phyloP scores from a whole-genome alignment of 2,113 vertebrate species.

The Podilymbus podiceps region DNA sequence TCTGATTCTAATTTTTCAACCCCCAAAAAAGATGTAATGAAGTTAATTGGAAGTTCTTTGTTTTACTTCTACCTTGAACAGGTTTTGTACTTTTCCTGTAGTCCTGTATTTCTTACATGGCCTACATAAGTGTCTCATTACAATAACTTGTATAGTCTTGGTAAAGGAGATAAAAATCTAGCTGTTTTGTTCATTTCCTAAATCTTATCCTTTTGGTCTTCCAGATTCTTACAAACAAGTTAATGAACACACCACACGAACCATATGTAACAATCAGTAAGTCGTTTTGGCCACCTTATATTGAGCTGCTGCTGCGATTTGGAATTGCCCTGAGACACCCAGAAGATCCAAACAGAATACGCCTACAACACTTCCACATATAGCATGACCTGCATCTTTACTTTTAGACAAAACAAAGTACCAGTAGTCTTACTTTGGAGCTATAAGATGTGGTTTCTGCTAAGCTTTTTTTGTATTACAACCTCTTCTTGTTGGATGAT shows the following conservation, averaged over 20 bases:
- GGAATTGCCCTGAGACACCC: slow-evolving; percentile 86
- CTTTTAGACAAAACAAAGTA: background rate
- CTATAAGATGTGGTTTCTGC: background rate
- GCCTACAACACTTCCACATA: slow-evolving; percentile 78
- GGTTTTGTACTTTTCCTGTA: background rate
- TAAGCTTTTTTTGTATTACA: background rate
- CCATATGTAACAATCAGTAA: slow-evolving; percentile 81
- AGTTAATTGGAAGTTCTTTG: background rate
- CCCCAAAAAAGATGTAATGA: background rate
- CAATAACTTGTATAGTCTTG: background rate
- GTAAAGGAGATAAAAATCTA: slow-evolving; percentile 12
- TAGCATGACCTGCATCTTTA: background rate
- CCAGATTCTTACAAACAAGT: slow-evolving; percentile 86
- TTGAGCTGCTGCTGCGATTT: slow-evolving; percentile 87
- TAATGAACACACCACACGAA: slow-evolving; percentile 83
- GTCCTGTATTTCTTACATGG: background rate
- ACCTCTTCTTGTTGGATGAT: background rate
- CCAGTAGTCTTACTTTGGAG: fast-evolving
- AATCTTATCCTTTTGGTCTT: background rate
- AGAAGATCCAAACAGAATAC: slow-evolving; percentile 83
- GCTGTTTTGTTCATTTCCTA: background rate
- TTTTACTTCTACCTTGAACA: background rate
- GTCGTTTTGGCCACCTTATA: slow-evolving; percentile 90
- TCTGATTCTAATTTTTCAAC: background rate
- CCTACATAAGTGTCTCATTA: background rate